phyloP scores from a whole-genome alignment of 1,140 invertebrate species.

The Andricus grossulariae region DNA sequence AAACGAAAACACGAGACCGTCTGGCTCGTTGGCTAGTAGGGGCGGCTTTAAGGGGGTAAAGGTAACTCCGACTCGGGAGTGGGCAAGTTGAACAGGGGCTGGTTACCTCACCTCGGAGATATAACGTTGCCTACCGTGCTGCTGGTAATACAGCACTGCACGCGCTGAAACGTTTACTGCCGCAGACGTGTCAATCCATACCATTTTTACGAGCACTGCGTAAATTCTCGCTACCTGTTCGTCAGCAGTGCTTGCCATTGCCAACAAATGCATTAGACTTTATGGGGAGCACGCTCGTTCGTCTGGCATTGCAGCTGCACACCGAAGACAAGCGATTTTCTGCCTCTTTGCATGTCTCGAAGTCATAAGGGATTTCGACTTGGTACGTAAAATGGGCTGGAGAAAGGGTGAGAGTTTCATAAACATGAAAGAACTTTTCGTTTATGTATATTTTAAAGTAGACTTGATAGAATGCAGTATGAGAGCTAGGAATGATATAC shows the following conservation, averaged over 20 bases:
- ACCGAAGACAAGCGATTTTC: slow-evolving; percentile 26
- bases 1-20: slow-evolving; percentile 24
- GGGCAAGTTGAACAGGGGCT: background rate
- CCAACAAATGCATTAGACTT: slow-evolving; percentile 68
- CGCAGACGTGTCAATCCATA: slow-evolving; percentile 67
- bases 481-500: too few species aligned
- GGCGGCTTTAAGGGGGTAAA: slow-evolving; percentile 29
- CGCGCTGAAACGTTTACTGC: slow-evolving; percentile 63
- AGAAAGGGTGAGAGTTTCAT: slow-evolving; percentile 18
- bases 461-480: background rate
- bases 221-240: slow-evolving; percentile 54
- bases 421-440: slow-evolving; percentile 10
- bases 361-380: slow-evolving; percentile 8
- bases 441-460: too few species aligned
- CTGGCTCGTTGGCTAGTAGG: slow-evolving; percentile 10
- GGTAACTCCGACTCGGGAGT: background rate
- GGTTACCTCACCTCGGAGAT: background rate
- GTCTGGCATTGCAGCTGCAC: slow-evolving; percentile 30
- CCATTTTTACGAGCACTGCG: slow-evolving; percentile 65
- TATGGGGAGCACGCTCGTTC: slow-evolving; percentile 47
- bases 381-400: slow-evolving; percentile 4
- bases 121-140: slow-evolving; percentile 40
- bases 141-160: slow-evolving; percentile 58
- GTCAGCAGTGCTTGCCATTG: slow-evolving; percentile 49
- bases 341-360: slow-evolving; percentile 15